These are phyloP conservation scores for Nymphalis urticae DNA, from an alignment of 2,888 invertebrate species.

Conservation along the genomic window DNA sequence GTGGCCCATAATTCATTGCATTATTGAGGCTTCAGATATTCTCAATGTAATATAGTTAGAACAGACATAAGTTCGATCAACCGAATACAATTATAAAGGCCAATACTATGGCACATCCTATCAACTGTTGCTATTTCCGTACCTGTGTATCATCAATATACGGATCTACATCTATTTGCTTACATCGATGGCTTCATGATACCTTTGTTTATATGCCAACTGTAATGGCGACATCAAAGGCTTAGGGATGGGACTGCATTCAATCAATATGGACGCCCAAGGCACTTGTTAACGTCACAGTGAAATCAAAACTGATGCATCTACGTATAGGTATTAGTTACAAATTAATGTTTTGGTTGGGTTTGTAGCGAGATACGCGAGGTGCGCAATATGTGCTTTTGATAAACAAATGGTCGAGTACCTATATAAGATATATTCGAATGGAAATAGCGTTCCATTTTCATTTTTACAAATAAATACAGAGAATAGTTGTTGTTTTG, in stretches of 20 bases:
- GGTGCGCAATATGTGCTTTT: background rate
- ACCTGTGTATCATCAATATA: background rate
- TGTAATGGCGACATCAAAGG: conserved; percentile 20
- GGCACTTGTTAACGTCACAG: conserved; percentile 21
- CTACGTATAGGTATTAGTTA: background rate
- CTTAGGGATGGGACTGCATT: conserved; percentile 13
- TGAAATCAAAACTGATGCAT: conserved; percentile 15
- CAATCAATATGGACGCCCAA: conserved; percentile 23
- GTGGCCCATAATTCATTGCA: no score
- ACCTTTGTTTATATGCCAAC: conserved; percentile 5
- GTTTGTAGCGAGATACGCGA: background rate
- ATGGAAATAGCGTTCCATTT: no score
- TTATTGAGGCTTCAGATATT: no score
- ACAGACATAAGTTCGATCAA: no score
- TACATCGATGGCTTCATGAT: background rate
- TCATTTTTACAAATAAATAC: no score
- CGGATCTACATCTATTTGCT: conserved; percentile 1
- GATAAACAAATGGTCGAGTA: no score
- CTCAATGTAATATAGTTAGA: no score
- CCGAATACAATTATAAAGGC: no score
- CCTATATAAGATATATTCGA: no score
- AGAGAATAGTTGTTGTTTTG: no score
- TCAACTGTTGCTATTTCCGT: no score
- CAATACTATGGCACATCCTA: no score
- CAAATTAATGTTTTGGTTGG: conserved; percentile 10